These are phyloP conservation scores for Caenorhabditis doughertyi DNA, from an alignment of 2,888 invertebrate genomes.

Conservation along the genomic window DNA sequence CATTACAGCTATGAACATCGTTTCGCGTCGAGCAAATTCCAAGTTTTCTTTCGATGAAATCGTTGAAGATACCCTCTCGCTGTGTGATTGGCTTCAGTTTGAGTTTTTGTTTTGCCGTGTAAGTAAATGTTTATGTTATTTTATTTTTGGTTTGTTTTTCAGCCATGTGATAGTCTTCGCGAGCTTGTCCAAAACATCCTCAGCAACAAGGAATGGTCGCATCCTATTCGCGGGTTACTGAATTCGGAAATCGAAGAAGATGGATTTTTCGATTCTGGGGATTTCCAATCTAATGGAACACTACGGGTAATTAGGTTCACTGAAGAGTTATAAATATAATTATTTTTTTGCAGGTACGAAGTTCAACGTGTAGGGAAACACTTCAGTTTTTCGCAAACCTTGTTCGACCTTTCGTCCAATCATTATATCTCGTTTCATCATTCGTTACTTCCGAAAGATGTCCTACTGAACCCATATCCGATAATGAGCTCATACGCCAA, in stretches of 20 bases:
- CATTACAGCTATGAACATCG: slow-evolving; percentile 67
- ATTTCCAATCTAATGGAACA: slow-evolving; percentile 1
- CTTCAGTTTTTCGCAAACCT: slow-evolving; percentile 76
- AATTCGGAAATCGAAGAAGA: slow-evolving; percentile 43
- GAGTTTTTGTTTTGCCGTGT: slow-evolving; percentile 75
- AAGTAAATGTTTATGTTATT: too few relatives aligned
- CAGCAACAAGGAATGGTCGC: slow-evolving; percentile 37
- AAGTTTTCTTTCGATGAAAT: slow-evolving; percentile 49
- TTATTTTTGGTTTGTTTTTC: too few relatives aligned
- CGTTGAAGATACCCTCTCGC: slow-evolving; percentile 59
- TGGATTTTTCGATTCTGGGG: slow-evolving; percentile 31
- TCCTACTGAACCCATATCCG: slow-evolving; percentile 34
- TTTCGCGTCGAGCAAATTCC: slow-evolving; percentile 38
- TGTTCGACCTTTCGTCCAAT: slow-evolving; percentile 76
- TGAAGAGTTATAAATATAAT: not conserved
- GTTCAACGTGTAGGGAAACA: slow-evolving; percentile 34
- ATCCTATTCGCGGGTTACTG: slow-evolving; percentile 36
- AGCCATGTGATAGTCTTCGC: slow-evolving; percentile 75
- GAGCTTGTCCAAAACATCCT: slow-evolving; percentile 60
- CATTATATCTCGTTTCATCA: slow-evolving; percentile 68
- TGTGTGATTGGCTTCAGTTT: slow-evolving; percentile 76
- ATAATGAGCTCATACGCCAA: slow-evolving; percentile 62
- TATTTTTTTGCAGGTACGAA: slow-evolving; percentile 44
- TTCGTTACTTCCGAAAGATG: slow-evolving; percentile 36
- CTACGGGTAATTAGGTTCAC: not conserved